A percentile compares a stretch with the other conserved stretches of the same genome.
Evolutionary conservation across 2,113 vertebrate species (phyloP).

Genomic region (Campylomormyrus numenius): DNA sequence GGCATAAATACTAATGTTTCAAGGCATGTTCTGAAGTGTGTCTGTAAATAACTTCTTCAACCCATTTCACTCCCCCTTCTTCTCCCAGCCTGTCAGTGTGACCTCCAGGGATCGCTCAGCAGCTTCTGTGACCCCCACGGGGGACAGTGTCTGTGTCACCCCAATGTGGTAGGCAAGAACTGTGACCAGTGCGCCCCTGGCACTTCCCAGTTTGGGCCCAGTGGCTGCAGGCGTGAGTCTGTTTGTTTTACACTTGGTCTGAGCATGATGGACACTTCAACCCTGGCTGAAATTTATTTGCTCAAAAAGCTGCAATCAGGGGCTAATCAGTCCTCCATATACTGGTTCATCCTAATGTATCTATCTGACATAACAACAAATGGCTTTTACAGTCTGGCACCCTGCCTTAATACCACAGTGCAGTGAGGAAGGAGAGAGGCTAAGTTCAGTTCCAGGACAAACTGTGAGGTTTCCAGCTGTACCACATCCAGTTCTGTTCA

Average conservation of each 20-base stretch:
- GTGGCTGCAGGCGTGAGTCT: conserved; percentile 79
- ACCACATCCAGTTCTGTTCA: not conserved
- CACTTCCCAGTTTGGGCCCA: conserved; percentile 86
- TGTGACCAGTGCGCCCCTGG: conserved; percentile 78
- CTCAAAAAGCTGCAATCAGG: not conserved
- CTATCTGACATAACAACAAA: not conserved
- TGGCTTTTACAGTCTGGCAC: not conserved
- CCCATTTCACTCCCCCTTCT: not conserved
- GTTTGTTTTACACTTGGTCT: not conserved
- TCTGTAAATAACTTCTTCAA: not conserved
- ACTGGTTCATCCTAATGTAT: not conserved
- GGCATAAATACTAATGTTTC: not conserved
- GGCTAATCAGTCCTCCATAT: not conserved
- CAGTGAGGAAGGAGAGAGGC: not conserved
- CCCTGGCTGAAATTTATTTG: not conserved
- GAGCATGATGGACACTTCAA: not conserved
- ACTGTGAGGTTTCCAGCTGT: not conserved
- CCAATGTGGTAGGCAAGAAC: conserved; percentile 78
- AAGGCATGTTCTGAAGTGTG: not conserved
- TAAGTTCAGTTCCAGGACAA: not conserved
- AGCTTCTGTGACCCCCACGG: conserved; percentile 82
- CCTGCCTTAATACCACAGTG: not conserved
- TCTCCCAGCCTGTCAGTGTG: conserved; percentile 80
- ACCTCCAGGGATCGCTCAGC: conserved; percentile 89
- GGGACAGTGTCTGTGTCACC: conserved; percentile 87